Conservation (phyloP, 2,113 vertebrate genomes). For the Mungos mungo region DNA sequence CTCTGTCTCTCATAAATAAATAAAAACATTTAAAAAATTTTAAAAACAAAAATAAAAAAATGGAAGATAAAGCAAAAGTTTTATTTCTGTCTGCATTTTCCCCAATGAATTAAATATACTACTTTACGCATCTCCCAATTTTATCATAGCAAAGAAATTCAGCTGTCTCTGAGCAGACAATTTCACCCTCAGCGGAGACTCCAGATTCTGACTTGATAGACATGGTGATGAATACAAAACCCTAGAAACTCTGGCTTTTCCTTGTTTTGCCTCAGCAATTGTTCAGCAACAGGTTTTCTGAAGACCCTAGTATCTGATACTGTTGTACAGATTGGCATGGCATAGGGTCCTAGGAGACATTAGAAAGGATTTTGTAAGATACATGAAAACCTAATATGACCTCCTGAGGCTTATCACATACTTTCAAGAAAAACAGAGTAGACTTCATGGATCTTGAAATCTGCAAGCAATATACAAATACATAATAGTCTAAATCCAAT, state of each 20-base stretch:
- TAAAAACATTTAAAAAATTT: too few species aligned
- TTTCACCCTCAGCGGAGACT: slow-evolving; percentile 26
- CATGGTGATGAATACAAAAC: not conserved
- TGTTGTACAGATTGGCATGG: not conserved
- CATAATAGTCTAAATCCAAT: not conserved
- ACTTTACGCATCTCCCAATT: slow-evolving; percentile 16
- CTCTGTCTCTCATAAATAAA: too few species aligned
- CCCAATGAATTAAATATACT: not conserved
- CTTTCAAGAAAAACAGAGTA: not conserved
- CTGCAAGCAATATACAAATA: not conserved
- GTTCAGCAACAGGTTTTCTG: not conserved
- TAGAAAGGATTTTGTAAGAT: not conserved
- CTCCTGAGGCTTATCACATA: not conserved
- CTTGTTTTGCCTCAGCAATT: not conserved
- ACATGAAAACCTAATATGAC: not conserved
- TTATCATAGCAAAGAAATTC: slow-evolving; percentile 42
- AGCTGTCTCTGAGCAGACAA: slow-evolving; percentile 51
- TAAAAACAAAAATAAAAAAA: too few species aligned
- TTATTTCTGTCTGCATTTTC: slow-evolving; percentile 7
- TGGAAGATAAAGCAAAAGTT: slow-evolving; percentile 37
- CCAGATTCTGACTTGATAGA: not conserved
- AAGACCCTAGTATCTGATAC: not conserved
- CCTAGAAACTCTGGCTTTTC: not conserved
- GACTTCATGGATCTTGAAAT: not conserved
- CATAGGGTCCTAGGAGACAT: not conserved